Base-by-base conservation (phyloP, 2,797 vertebrate species). In the Leptatherina wallacei region DNA sequence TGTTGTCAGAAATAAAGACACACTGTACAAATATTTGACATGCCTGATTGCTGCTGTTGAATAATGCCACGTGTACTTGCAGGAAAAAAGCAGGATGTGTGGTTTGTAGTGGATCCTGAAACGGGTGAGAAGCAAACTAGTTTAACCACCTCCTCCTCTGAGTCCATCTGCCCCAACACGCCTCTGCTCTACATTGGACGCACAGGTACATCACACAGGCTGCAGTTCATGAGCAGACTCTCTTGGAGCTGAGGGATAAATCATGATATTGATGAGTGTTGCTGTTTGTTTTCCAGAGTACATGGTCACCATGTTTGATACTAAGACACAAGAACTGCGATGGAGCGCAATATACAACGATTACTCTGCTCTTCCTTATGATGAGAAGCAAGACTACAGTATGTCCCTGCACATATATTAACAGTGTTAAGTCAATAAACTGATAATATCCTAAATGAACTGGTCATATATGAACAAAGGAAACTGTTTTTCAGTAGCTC, bases 81-180 rank as follows among this genome's bases (percentile, higher is more conserved):
- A 99, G 98, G 98, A 72, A 97, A 96, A 91, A 99, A 99, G 85
- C 96, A 97, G 89, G 98, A 99, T 79, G 92, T 93, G 0, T 99
- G 98, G 98, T 97, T 98, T 63, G 89, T 99, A 3, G 96, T 99
- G 84, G 97, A 99, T 85, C 97, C 98, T 64, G 95, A 95, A 81
- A 98, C 98, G 0, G 98, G 98, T 18, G 94, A 98, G 88, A 98
- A 96, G 57, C 97, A 98, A 93, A 96, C 95, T 35, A 97, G 96
- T 0, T 91, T 99, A 38, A 97, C 96, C 1, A 97, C 97, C 1
- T 95, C 96, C 4, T 89, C 95, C 16, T 96, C 95, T 2, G 96
- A 96, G 0, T 96, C 95, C 47, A 94, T 97, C 75, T 97, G 94
- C 51, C 95, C 96, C 0, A 96, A 97, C 0, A 89, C 94, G 5